Evolutionary conservation across 2,888 invertebrate species (phyloP).

Genomic region (Pteria penguin): DNA sequence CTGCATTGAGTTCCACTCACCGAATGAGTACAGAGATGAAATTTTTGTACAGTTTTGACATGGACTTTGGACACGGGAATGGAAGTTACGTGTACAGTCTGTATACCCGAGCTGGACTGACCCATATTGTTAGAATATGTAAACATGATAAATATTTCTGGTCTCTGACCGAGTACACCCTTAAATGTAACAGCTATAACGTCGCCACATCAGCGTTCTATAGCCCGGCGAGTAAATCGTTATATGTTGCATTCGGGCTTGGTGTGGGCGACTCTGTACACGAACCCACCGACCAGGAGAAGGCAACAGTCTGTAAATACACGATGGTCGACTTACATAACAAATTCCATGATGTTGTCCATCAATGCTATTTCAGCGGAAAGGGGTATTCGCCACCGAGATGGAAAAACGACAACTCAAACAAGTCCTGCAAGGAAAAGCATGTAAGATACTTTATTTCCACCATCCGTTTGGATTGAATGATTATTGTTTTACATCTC

Average conservation of each 20-base stretch:
- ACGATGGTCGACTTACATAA: neutral
- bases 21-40: neutral
- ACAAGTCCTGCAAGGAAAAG: no score
- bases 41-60: slow-evolving; percentile 22
- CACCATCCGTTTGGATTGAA: no score
- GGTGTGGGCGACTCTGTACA: neutral
- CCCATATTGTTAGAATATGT: slow-evolving; percentile 4
- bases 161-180: slow-evolving; percentile 1
- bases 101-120: no score
- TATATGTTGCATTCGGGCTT: slow-evolving; percentile 13
- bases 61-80: no score
- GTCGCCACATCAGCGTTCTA: slow-evolving; percentile 4
- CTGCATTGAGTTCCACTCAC: neutral
- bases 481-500: no score
- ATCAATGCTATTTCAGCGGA: neutral
- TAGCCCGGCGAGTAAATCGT: neutral
- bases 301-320: slow-evolving; percentile 5
- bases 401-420: no score
- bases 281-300: neutral
- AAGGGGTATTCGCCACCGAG: slow-evolving; percentile 1
- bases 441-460: no score
- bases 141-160: slow-evolving; percentile 1
- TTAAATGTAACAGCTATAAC: slow-evolving; percentile 2
- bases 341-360: neutral
- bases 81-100: no score